Conservation (phyloP, 2,113 vertebrate species). For the Malurus cyaneus region DNA sequence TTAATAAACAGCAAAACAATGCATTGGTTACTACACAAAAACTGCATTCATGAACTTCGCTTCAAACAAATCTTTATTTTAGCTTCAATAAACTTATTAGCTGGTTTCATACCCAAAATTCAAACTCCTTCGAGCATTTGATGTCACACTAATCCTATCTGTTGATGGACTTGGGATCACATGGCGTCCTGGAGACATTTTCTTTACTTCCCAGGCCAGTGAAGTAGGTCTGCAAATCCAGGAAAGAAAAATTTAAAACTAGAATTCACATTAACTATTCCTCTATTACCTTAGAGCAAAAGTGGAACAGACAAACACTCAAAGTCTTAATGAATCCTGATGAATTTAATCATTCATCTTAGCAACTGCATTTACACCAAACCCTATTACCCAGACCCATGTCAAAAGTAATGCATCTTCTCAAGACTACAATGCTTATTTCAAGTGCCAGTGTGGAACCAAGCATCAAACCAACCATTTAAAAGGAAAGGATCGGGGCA, state of each 20-base stretch:
- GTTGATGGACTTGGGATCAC: conserved; percentile 91
- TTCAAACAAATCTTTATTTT: neutral
- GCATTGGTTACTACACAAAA: neutral
- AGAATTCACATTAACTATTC: neutral
- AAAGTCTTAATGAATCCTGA: neutral
- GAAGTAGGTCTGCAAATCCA: conserved; percentile 88
- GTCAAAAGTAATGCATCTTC: neutral
- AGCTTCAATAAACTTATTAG: neutral
- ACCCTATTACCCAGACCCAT: fast-evolving
- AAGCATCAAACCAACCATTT: neutral
- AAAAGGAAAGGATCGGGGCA: neutral
- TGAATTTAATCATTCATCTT: neutral
- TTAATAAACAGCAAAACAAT: neutral
- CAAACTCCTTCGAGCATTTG: conserved; percentile 86
- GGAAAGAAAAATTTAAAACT: neutral
- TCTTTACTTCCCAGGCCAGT: conserved; percentile 97
- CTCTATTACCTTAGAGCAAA: neutral
- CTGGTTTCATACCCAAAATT: conserved; percentile 86
- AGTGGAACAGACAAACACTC: neutral
- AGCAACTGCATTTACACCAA: neutral
- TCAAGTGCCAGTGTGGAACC: neutral
- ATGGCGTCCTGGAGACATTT: conserved; percentile 98
- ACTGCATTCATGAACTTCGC: neutral
- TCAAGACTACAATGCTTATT: neutral
- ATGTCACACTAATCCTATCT: conserved; percentile 88